These are phyloP conservation scores for Eupithecia subumbrata DNA, from an alignment of 2,888 invertebrate species.

Conservation along the genomic window DNA sequence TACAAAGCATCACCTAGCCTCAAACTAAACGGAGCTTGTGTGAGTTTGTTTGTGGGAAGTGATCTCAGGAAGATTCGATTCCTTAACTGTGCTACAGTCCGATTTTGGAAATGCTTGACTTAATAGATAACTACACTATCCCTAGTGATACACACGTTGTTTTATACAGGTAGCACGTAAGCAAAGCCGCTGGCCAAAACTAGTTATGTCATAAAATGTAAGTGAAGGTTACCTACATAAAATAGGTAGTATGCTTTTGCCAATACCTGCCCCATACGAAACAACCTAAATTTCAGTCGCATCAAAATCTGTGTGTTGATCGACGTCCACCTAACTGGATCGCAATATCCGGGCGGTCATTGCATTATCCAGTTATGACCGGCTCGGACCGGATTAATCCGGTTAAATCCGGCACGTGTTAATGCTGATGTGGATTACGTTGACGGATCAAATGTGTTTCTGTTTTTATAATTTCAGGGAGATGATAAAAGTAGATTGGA, in stretches of 20 bases:
- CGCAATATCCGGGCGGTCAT: constrained; percentile 29
- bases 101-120: too few species aligned
- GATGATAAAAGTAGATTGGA: not conserved
- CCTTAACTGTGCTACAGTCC: too few species aligned
- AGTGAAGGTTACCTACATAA: too few species aligned
- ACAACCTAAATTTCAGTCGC: not conserved
- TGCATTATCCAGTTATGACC: constrained; percentile 40
- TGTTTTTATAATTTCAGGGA: not conserved
- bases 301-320: constrained; percentile 1
- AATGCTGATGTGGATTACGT: constrained; percentile 14
- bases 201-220: too few species aligned
- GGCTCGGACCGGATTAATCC: constrained; percentile 42
- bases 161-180: too few species aligned
- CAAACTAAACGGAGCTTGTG: too few species aligned
- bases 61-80: too few species aligned
- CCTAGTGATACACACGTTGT: too few species aligned
- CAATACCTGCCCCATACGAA: not conserved
- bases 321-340: constrained; percentile 25
- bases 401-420: constrained; percentile 43
- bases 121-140: too few species aligned
- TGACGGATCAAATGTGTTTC: not conserved
- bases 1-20: too few species aligned
- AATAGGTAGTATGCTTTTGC: not conserved
- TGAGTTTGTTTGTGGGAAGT: too few species aligned
- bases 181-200: too few species aligned